Conservation (phyloP, 1,140 invertebrate genomes). For the Lucilia sericata region DNA sequence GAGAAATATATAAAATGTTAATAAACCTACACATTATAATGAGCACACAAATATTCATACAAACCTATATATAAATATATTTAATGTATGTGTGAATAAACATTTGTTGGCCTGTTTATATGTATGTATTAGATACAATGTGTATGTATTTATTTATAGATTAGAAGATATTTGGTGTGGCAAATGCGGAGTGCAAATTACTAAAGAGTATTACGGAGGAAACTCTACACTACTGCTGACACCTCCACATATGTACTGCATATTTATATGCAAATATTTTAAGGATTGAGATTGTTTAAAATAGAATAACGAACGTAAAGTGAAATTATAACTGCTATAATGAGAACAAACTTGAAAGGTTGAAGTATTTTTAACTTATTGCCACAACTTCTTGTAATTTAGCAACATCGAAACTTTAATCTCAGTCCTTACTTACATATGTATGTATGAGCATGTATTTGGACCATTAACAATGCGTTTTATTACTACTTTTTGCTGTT, state of each 20-base stretch:
- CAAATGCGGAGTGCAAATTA: constrained; percentile 21
- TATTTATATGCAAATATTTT: neutral
- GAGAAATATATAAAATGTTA: constrained; percentile 18
- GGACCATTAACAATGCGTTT: constrained; percentile 15
- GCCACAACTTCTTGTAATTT: no score
- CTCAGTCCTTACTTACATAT: no score
- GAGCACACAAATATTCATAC: neutral
- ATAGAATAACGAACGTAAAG: no score
- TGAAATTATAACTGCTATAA: no score
- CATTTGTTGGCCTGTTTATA: neutral
- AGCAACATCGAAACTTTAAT: no score
- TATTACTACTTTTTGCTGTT: neutral
- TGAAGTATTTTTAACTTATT: no score
- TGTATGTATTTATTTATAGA: constrained; percentile 24
- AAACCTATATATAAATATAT: neutral
- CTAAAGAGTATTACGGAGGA: constrained; percentile 11
- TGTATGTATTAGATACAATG: neutral
- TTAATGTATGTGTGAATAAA: constrained; percentile 7
- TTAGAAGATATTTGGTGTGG: constrained; percentile 10
- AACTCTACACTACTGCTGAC: neutral
- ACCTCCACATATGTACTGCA: neutral
- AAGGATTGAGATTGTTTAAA: no score
- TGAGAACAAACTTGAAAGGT: no score
- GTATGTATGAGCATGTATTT: neutral
- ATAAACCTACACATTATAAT: constrained; percentile 8